phyloP scores from a whole-genome alignment of 1,140 invertebrate genomes.

The Achroia grisella region DNA sequence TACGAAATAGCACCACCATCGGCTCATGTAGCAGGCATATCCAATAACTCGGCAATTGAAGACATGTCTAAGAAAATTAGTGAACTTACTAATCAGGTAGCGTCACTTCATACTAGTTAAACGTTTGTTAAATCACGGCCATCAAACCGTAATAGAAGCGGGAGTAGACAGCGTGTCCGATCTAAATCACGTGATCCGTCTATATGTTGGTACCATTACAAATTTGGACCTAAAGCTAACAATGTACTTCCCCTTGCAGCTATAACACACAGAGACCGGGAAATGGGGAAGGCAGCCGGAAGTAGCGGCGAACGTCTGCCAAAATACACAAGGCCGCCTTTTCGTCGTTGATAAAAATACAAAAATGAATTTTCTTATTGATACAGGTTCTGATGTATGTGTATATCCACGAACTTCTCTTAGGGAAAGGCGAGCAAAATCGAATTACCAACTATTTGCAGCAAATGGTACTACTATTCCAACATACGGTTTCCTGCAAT shows the following conservation, averaged over 20 bases:
- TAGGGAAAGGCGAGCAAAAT: background rate
- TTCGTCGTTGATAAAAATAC: conserved; percentile 6
- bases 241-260: conserved; percentile 1
- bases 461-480: conserved; percentile 26
- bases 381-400: conserved; percentile 12
- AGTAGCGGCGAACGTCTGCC: conserved; percentile 7
- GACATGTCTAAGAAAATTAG: background rate
- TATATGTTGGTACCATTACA: background rate
- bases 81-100: background rate
- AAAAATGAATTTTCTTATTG: background rate
- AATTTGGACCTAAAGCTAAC: background rate
- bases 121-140: background rate
- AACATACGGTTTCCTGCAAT: conserved; percentile 26
- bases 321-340: background rate
- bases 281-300: conserved; percentile 6
- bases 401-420: conserved; percentile 8
- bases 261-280: conserved; percentile 3
- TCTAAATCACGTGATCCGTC: background rate
- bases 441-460: too few species aligned
- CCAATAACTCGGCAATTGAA: too few species aligned
- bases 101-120: too few species aligned
- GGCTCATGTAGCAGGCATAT: conserved; percentile 6
- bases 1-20: conserved; percentile 4
- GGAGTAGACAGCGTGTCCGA: background rate
- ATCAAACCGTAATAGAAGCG: background rate